phyloP scores from a whole-genome alignment of 2,888 invertebrate species.

The Anarsia innoxiella region DNA sequence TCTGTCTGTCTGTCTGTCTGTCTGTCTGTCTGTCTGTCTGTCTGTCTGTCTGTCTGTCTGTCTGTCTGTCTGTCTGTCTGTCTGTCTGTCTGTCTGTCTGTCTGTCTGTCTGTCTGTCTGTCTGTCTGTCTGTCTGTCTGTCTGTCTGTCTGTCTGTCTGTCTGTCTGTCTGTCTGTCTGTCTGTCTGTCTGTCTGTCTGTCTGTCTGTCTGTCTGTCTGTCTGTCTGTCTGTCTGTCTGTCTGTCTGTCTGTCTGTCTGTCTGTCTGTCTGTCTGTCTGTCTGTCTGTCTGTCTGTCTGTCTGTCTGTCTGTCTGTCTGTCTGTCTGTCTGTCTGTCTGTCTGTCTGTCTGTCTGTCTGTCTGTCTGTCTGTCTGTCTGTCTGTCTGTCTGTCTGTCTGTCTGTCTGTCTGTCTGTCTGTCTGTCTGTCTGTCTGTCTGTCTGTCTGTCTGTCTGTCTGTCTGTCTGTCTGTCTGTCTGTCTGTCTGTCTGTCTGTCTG shows the following conservation, averaged over 20 bases:
- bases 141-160: background rate
- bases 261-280: slow-evolving; percentile 2
- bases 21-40: slow-evolving; percentile 4
- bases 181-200: slow-evolving; percentile 1
- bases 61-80: background rate
- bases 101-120: slow-evolving; percentile 1
- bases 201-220: slow-evolving; percentile 2
- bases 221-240: slow-evolving; percentile 2
- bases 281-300: slow-evolving; percentile 2
- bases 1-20: slow-evolving; percentile 4
- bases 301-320: slow-evolving; percentile 2
- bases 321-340: slow-evolving; percentile 2
- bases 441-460: slow-evolving; percentile 2
- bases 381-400: slow-evolving; percentile 2
- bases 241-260: slow-evolving; percentile 2
- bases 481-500: slow-evolving; percentile 4
- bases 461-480: slow-evolving; percentile 2
- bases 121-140: background rate
- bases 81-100: background rate
- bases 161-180: slow-evolving; percentile 1
- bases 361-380: slow-evolving; percentile 2
- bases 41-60: slow-evolving; percentile 1
- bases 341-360: slow-evolving; percentile 2
- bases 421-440: slow-evolving; percentile 2
- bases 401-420: slow-evolving; percentile 2